These are phyloP conservation scores for Chaenodraco wilsoni DNA, from an alignment of 2,797 vertebrate genomes.

Conservation along the genomic window DNA sequence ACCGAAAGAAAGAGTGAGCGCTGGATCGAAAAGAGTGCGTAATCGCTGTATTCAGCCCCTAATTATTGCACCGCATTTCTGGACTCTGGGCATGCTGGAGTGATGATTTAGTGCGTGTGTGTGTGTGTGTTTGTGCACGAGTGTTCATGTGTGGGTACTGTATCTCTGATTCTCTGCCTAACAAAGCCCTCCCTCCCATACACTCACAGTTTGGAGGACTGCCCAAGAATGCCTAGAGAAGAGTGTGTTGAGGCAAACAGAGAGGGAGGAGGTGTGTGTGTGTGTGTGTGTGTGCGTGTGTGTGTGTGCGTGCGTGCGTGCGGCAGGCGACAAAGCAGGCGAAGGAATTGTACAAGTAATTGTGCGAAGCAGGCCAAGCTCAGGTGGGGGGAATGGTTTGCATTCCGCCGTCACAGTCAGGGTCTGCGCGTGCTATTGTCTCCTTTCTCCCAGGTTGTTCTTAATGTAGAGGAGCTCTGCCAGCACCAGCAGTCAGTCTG, in stretches of 20 bases:
- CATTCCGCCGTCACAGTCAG: slow-evolving; percentile 59
- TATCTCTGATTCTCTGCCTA: slow-evolving; percentile 65
- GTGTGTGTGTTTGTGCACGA: neutral
- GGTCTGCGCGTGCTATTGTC: slow-evolving; percentile 55
- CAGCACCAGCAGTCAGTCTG: slow-evolving; percentile 67
- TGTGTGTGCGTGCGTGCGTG: slow-evolving; percentile 10
- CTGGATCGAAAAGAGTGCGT: slow-evolving; percentile 67
- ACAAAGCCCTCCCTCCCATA: slow-evolving; percentile 69
- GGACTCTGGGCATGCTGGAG: slow-evolving; percentile 70
- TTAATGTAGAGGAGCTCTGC: slow-evolving; percentile 57
- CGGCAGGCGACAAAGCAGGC: slow-evolving; percentile 60
- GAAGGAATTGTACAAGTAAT: slow-evolving; percentile 53
- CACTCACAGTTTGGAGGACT: slow-evolving; percentile 71
- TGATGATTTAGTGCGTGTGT: slow-evolving; percentile 47
- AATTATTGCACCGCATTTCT: slow-evolving; percentile 77
- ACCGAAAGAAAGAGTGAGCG: slow-evolving; percentile 62
- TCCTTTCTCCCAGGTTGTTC: slow-evolving; percentile 67
- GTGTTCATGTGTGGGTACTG: slow-evolving; percentile 45
- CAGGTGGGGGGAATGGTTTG: slow-evolving; percentile 66
- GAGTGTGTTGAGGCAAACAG: slow-evolving; percentile 57
- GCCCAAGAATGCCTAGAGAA: slow-evolving; percentile 72
- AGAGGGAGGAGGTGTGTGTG: slow-evolving; percentile 18
- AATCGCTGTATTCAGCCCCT: slow-evolving; percentile 72
- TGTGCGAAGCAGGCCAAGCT: slow-evolving; percentile 59
- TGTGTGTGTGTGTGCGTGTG: slow-evolving; percentile 20